Conservation (phyloP, 2,113 vertebrate species). For the Nesoenas mayeri region DNA sequence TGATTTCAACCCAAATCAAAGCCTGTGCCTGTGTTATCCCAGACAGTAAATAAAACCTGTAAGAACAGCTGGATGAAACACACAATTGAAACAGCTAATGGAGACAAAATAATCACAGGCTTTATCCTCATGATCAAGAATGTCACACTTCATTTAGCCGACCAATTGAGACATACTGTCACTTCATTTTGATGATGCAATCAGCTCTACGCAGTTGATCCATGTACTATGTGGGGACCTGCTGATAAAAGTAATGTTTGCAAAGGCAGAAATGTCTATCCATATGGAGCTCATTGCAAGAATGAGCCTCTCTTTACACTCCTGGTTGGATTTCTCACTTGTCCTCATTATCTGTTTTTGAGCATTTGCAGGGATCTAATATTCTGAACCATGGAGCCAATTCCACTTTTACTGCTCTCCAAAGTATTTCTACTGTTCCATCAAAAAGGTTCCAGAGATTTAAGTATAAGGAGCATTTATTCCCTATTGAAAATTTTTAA, state of each 20-base stretch:
- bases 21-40: background rate
- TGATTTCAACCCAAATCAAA: background rate
- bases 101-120: background rate
- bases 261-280: slow-evolving; percentile 46
- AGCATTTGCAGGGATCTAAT: slow-evolving; percentile 35
- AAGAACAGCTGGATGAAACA: background rate
- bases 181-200: slow-evolving; percentile 20
- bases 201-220: background rate
- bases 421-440: slow-evolving; percentile 1
- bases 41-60: background rate
- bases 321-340: slow-evolving; percentile 57
- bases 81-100: background rate
- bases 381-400: slow-evolving; percentile 9
- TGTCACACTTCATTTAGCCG: background rate
- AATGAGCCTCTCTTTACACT: slow-evolving; percentile 44
- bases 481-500: background rate
- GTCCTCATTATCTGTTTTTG: slow-evolving; percentile 49
- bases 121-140: background rate
- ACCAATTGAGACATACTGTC: slow-evolving; percentile 4
- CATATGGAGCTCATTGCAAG: slow-evolving; percentile 61
- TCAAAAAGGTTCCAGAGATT: background rate
- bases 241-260: slow-evolving; percentile 35
- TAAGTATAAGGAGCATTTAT: background rate
- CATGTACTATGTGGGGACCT: background rate
- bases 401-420: background rate